Conservation (phyloP, 1,140 invertebrate species). For the Bombus difficillimus region DNA sequence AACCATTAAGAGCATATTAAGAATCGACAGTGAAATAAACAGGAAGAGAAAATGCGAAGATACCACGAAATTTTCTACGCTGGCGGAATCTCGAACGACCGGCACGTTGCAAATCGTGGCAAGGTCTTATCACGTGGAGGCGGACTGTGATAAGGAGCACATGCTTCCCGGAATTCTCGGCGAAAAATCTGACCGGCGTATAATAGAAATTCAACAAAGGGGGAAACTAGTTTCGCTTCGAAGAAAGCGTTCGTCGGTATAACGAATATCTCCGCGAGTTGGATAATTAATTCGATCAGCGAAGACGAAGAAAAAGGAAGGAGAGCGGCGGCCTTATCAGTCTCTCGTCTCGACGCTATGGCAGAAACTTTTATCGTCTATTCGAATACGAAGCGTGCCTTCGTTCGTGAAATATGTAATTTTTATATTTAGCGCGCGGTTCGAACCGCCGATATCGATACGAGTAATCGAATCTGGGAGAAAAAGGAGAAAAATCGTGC, state of each 20-base stretch:
- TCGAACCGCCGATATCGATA: slow-evolving; percentile 18
- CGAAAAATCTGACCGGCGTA: slow-evolving; percentile 7
- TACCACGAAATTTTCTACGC: not conserved
- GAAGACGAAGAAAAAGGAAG: not conserved
- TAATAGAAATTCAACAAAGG: slow-evolving; percentile 51
- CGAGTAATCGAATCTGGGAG: slow-evolving; percentile 50
- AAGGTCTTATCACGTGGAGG: slow-evolving; percentile 55
- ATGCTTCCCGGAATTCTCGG: slow-evolving; percentile 54
- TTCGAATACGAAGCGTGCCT: not conserved
- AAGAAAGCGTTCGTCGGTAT: not conserved
- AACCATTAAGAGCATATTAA: not conserved
- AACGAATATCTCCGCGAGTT: not conserved
- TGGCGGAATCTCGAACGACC: not conserved
- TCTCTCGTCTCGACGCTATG: slow-evolving; percentile 27
- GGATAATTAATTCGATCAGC: slow-evolving; percentile 47
- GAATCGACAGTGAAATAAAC: not conserved
- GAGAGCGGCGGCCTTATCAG: slow-evolving; percentile 3
- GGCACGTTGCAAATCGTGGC: slow-evolving; percentile 9
- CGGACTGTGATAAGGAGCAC: slow-evolving; percentile 52
- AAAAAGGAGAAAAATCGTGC: slow-evolving; percentile 52
- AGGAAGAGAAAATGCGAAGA: not conserved
- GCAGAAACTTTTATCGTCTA: slow-evolving; percentile 33
- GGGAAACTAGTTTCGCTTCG: slow-evolving; percentile 39
- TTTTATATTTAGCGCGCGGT: slow-evolving; percentile 65
- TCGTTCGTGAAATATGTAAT: slow-evolving; percentile 54